phyloP scores from a whole-genome alignment of 2,113 vertebrate species.

The Spermophilus dauricus region DNA sequence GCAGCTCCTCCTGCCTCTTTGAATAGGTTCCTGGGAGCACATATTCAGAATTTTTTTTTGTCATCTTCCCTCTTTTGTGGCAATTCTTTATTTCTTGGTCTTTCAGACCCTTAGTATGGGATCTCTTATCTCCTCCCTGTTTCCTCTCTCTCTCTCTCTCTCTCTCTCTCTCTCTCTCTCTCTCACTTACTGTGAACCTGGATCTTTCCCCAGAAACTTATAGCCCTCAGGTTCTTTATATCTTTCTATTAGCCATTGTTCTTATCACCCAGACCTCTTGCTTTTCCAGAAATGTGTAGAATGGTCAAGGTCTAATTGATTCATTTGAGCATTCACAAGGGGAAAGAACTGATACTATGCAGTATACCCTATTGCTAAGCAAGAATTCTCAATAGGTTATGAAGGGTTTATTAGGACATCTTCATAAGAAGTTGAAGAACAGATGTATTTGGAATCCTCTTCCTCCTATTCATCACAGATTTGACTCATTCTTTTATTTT shows the following conservation, averaged over 20 bases:
- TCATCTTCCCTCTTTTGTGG: not conserved
- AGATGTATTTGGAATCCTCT: not conserved
- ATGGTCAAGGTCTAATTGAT: not conserved
- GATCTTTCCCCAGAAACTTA: not conserved
- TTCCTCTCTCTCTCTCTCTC: too few species aligned
- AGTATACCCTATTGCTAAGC: not conserved
- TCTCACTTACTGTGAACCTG: not conserved
- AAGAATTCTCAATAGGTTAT: not conserved
- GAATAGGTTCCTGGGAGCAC: not conserved
- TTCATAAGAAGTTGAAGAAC: not conserved
- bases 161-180: too few species aligned
- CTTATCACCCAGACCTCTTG: not conserved
- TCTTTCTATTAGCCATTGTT: not conserved
- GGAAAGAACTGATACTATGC: not conserved
- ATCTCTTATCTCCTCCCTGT: not conserved
- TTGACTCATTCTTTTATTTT: not conserved
- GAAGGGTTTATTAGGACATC: not conserved
- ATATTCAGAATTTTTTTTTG: not conserved
- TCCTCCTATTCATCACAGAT: not conserved
- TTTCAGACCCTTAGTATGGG: not conserved
- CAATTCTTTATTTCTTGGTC: not conserved
- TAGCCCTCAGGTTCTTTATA: accelerated
- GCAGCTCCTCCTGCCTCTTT: not conserved
- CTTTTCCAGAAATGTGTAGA: not conserved
- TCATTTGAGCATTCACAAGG: not conserved